Evolutionary conservation across 2,797 vertebrate species (phyloP), one percentile per base, ranked within the genome.

Genomic region (Halcyon chelicuti): DNA sequence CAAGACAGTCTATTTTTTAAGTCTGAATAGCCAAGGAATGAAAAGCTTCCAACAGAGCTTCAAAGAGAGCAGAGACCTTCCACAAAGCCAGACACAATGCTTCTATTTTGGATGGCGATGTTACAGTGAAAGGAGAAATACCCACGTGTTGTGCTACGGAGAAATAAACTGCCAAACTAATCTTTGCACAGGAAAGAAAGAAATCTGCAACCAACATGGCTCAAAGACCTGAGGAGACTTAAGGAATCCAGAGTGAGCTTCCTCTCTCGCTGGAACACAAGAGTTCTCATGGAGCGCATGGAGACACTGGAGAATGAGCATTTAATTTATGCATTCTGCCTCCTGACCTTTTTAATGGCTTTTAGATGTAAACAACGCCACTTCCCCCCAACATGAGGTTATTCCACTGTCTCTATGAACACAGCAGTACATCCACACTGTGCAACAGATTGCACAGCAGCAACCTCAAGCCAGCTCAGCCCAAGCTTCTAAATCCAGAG

Each of bases 21-120:
- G 88, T 93, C 86, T 95, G 94, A 96, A 97, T 95, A 96, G 94
- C 44, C 60, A 74, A 67, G 57, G 78, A 95, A 94, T 95, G 86
- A 96, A 97, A 97, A 93, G 86, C 78, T 91, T 89, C 95, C 94
- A 86, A 40, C 91, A 9, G 75, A 87, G 94, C 71, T 96, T 96
- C 90, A 92, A 92, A 94, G 77, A 90, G 52, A 90, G 67, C 51
- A 1, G 67, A 92, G 83, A 92, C 83, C 74, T 87, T 96, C 90
- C 86, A 60, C 18, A 40, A 88, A 91, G 86, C 25, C 86, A 94
- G 90, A 85, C 91, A 97, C 88, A 97, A 96, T 97, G 81, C 63
- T 97, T 90, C 95, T 96, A 97, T 97, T 97, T 96, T 87, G 39
- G 92, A 97, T 1, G 7, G 52, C 5, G 1, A 44, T 67, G 77